A percentile compares a stretch with the other conserved stretches of the same genome.
Conservation (phyloP, 2,888 invertebrate species). For the Hololepta plana region DNA sequence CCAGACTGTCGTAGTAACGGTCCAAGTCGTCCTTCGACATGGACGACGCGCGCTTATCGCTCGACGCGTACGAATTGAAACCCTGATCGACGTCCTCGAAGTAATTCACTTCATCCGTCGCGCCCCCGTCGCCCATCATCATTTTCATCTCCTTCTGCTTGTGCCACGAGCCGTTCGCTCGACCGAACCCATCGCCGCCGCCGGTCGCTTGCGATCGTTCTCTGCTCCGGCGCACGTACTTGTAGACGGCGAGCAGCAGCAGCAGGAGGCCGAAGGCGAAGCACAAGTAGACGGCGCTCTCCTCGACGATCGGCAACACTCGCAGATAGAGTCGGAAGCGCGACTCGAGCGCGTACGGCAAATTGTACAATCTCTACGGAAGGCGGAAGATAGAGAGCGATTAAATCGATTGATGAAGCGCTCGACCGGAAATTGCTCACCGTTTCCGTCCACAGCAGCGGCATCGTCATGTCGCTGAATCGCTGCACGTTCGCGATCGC, state of each 20-base stretch:
- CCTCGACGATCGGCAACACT: constrained; percentile 45
- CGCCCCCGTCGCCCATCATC: constrained; percentile 20
- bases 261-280: constrained; percentile 33
- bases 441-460: constrained; percentile 79
- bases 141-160: constrained; percentile 12
- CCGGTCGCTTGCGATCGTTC: too few relatives aligned
- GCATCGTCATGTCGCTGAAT: constrained; percentile 56
- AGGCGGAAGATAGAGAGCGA: constrained; percentile 13
- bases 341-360: constrained; percentile 40
- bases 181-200: constrained; percentile 3
- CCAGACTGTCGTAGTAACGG: constrained; percentile 17
- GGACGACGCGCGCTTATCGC: constrained; percentile 14
- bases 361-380: constrained; percentile 47
- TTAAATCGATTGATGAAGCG: not conserved
- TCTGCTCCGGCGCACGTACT: constrained; percentile 15
- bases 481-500: constrained; percentile 43
- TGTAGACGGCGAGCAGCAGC: constrained; percentile 31
- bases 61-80: constrained; percentile 19
- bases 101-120: constrained; percentile 15
- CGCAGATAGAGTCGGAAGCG: constrained; percentile 58
- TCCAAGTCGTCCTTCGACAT: constrained; percentile 21
- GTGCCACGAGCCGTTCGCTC: not conserved
- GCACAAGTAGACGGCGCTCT: constrained; percentile 32
- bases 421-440: constrained; percentile 52
- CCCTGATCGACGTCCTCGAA: constrained; percentile 9